Evolutionary conservation across 1,140 invertebrate species (phyloP).

Genomic region (Ceratina calcarata): DNA sequence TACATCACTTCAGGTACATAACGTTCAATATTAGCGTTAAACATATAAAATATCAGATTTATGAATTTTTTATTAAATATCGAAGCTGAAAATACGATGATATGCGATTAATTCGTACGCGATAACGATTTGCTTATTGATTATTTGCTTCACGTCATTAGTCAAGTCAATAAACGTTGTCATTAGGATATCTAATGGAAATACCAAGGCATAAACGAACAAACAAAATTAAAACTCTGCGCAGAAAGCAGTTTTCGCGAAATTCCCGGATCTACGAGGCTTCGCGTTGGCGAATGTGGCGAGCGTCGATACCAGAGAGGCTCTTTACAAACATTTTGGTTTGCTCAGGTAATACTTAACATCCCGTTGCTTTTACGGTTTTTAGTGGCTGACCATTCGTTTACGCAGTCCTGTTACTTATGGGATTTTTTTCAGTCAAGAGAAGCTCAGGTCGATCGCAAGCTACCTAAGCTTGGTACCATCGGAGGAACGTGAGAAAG

Average conservation of each 20-base stretch:
- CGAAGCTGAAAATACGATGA: not conserved
- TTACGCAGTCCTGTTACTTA: not conserved
- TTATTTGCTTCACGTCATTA: not conserved
- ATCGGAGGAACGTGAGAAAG: slow-evolving; percentile 84
- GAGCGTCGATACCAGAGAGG: slow-evolving; percentile 93
- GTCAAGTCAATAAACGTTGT: slow-evolving; percentile 25
- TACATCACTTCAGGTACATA: slow-evolving; percentile 89
- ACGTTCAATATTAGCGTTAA: not conserved
- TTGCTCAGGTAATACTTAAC: slow-evolving; percentile 83
- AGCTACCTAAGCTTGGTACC: slow-evolving; percentile 93
- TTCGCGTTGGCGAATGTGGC: slow-evolving; percentile 97
- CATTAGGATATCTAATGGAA: slow-evolving; percentile 16
- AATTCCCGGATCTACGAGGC: slow-evolving; percentile 92
- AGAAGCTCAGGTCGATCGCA: slow-evolving; percentile 91
- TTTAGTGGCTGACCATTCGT: not conserved
- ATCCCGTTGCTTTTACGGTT: not conserved
- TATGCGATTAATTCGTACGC: not conserved
- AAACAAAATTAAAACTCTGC: slow-evolving; percentile 58
- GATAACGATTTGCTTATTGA: not conserved
- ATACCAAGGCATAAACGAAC: slow-evolving; percentile 10
- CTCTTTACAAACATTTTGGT: slow-evolving; percentile 93
- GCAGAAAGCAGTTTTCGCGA: slow-evolving; percentile 95
- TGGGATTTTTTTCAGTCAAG: slow-evolving; percentile 82
- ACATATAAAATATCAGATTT: not conserved
- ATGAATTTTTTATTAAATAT: no score